Conservation (phyloP, 2,797 vertebrate genomes). For the Staurois parvus region DNA sequence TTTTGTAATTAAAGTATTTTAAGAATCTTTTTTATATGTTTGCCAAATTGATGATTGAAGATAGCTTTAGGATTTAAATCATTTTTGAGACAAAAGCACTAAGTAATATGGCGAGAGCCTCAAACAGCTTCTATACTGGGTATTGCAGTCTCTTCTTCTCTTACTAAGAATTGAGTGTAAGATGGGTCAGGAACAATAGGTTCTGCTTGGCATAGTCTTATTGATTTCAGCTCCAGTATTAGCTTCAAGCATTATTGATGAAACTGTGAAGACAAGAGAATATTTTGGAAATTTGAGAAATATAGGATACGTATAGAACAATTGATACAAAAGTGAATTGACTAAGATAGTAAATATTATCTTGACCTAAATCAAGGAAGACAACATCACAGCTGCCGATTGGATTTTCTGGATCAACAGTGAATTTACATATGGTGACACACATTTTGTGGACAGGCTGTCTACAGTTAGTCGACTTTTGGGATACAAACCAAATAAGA, state of each 20-base stretch:
- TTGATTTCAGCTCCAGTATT: neutral
- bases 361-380: too few relatives aligned
- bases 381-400: too few relatives aligned
- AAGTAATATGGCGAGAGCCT: neutral
- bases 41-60: neutral
- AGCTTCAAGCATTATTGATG: neutral
- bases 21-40: neutral
- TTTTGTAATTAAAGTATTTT: too few relatives aligned
- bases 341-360: too few relatives aligned
- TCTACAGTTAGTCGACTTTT: too few relatives aligned
- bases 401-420: too few relatives aligned
- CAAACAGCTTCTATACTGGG: neutral
- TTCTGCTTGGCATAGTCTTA: neutral
- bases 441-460: too few relatives aligned
- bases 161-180: neutral
- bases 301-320: neutral
- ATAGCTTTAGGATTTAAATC: neutral
- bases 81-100: neutral
- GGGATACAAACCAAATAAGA: too few relatives aligned
- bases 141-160: neutral
- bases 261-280: neutral
- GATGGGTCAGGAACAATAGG: neutral
- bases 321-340: neutral
- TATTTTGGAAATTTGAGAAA: neutral
- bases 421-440: too few relatives aligned